Percentiles rank a stretch among this genome's conserved stretches.
These are phyloP conservation scores for Prolemur simus DNA, from an alignment of 2,113 vertebrate species.

Conservation along the genomic window DNA sequence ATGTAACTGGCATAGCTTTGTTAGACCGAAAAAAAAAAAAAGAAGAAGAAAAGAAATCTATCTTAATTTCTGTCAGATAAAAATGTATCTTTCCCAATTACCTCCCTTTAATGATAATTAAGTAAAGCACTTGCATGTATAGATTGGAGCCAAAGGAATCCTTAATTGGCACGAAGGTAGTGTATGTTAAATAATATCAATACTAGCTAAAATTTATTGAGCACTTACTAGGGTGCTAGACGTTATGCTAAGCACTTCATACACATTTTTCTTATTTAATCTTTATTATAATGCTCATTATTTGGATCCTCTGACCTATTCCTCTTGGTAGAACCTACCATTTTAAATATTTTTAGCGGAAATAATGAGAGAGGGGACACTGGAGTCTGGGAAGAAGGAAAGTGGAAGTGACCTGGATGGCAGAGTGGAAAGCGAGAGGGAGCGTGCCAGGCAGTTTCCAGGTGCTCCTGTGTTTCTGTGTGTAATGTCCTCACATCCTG, in stretches of 20 bases:
- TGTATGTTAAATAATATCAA: conserved; percentile 47
- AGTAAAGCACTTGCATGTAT: not conserved
- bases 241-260: not conserved
- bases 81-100: conserved; percentile 49
- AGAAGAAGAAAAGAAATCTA: not conserved
- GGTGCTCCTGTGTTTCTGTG: not conserved
- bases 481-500: fast-evolving
- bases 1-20: not conserved
- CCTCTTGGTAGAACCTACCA: not conserved
- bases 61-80: conserved; percentile 48
- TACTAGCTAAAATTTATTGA: conserved; percentile 42
- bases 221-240: conserved; percentile 27
- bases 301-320: conserved; percentile 1
- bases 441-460: not conserved
- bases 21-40: not conserved
- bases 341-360: not conserved
- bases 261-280: conserved; percentile 33
- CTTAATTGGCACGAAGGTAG: conserved; percentile 5
- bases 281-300: not conserved
- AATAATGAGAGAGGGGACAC: not conserved
- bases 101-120: conserved; percentile 55
- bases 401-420: not conserved
- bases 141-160: conserved; percentile 38
- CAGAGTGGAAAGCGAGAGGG: not conserved
- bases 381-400: not conserved